Evolutionary conservation across 2,888 invertebrate species (phyloP).

Genomic region (Zele albiditarsus): DNA sequence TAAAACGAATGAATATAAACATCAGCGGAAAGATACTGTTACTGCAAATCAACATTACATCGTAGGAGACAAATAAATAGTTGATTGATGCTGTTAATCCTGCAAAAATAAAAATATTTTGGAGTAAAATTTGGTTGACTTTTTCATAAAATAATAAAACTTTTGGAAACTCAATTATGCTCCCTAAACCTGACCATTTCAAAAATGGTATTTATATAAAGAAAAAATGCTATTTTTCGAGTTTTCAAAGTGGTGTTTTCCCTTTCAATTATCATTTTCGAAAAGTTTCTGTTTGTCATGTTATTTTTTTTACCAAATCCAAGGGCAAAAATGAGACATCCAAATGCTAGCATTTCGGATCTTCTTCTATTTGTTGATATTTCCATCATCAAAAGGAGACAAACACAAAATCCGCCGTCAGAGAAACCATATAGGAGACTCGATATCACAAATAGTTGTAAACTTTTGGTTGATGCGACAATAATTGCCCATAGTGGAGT

Average conservation of each 20-base stretch:
- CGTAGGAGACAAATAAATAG: slow-evolving; percentile 47
- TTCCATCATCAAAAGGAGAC: slow-evolving; percentile 49
- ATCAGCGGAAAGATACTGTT: slow-evolving; percentile 46
- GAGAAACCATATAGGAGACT: slow-evolving; percentile 50
- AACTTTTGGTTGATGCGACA: slow-evolving; percentile 43
- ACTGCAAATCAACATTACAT: slow-evolving; percentile 48
- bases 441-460: slow-evolving; percentile 42
- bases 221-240: neutral
- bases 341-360: slow-evolving; percentile 47
- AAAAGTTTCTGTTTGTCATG: neutral
- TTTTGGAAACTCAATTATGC: too few relatives aligned
- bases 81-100: slow-evolving; percentile 48
- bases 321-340: slow-evolving; percentile 48
- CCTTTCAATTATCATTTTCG: neutral
- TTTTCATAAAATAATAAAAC: too few relatives aligned
- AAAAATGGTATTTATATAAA: too few relatives aligned
- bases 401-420: slow-evolving; percentile 51
- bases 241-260: neutral
- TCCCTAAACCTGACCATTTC: too few relatives aligned
- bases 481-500: slow-evolving; percentile 50
- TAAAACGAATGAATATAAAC: slow-evolving; percentile 46
- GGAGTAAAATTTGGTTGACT: too few relatives aligned
- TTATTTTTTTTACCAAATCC: slow-evolving; percentile 49
- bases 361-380: slow-evolving; percentile 50
- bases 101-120: slow-evolving; percentile 23